Percentiles rank a stretch among this genome's conserved stretches.
These are phyloP conservation scores for Agrochola lota DNA, from an alignment of 2,888 invertebrate genomes.

Conservation along the genomic window DNA sequence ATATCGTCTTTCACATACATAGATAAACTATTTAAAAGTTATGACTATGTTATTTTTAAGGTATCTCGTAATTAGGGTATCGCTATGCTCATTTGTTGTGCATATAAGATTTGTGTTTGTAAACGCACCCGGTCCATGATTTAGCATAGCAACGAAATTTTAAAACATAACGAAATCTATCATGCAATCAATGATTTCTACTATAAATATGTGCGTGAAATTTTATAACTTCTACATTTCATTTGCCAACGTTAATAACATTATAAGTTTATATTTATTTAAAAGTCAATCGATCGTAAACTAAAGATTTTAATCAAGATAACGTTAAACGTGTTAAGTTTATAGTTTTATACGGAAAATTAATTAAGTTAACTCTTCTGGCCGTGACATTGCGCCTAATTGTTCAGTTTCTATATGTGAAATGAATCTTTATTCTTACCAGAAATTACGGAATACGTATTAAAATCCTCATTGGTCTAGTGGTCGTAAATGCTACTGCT, in stretches of 20 bases:
- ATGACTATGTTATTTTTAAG: not conserved
- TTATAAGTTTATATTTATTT: not conserved
- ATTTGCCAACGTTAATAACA: conserved; percentile 18
- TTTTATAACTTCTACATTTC: not conserved
- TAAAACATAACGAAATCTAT: not conserved
- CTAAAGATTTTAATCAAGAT: conserved; percentile 18
- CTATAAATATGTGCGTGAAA: not conserved
- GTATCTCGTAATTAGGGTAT: not conserved
- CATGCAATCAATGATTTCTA: conserved; percentile 23
- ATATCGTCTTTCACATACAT: not conserved
- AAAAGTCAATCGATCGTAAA: conserved; percentile 30
- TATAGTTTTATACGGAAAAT: conserved; percentile 7
- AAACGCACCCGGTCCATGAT: not conserved
- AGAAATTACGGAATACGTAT: not conserved
- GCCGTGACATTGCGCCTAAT: not conserved
- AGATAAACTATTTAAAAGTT: not conserved
- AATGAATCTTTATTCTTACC: not conserved
- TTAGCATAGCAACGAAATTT: not conserved
- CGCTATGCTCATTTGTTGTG: not conserved
- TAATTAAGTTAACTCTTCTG: not conserved
- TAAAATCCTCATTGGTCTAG: not conserved
- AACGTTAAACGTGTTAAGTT: not conserved
- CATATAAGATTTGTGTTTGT: not conserved
- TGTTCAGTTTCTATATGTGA: not conserved
- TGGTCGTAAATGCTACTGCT: too few species aligned